Conservation (phyloP, 2,888 invertebrate species). For the Hoplodrina ambigua region DNA sequence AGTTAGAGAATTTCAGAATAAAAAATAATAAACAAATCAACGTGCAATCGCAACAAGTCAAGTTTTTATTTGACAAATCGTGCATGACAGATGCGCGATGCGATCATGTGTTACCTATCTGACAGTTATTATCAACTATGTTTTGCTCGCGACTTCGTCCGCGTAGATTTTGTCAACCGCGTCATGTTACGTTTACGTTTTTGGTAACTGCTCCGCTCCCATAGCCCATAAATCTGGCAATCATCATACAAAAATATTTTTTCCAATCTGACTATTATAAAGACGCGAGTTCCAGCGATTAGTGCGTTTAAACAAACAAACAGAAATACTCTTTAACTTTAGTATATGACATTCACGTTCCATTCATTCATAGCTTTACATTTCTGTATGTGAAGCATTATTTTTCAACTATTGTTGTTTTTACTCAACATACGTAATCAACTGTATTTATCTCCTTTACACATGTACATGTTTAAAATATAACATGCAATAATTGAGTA, state of each 20-base stretch:
- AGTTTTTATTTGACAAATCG: not conserved
- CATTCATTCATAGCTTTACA: not conserved
- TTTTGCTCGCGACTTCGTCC: no score
- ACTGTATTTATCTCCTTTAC: not conserved
- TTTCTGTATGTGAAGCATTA: not conserved
- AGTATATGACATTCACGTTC: constrained; percentile 9
- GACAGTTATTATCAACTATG: no score
- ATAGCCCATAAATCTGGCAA: no score
- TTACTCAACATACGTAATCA: not conserved
- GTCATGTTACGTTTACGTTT: no score
- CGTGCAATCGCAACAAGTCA: constrained; percentile 1
- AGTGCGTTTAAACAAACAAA: no score
- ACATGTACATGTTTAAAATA: not conserved
- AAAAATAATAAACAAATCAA: constrained; percentile 42
- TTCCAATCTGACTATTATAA: no score
- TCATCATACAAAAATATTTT: no score
- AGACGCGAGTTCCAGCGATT: no score
- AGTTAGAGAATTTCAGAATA: not conserved
- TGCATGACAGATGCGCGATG: not conserved
- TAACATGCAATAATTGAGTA: not conserved
- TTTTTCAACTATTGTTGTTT: constrained; percentile 15
- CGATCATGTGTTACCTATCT: no score
- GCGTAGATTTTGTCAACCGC: no score
- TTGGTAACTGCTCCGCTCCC: no score
- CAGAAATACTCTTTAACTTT: no score